Evolutionary conservation across 2,888 invertebrate species (phyloP), one percentile per base, ranked within the genome.

Genomic region (Melinopterus prodromus): DNA sequence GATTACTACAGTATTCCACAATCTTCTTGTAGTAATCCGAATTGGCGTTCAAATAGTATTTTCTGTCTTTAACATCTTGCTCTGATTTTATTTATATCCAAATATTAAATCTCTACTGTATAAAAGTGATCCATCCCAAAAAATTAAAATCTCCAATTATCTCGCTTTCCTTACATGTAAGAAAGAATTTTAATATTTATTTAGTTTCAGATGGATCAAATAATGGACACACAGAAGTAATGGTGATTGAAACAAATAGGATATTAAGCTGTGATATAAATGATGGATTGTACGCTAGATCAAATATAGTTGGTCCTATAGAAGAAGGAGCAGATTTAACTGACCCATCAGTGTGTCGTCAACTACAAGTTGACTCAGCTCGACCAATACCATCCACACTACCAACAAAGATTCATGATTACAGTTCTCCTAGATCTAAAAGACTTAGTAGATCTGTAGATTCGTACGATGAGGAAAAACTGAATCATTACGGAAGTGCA

Each of bases 321-420:
- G 89, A 89, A 84, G 86, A 87, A 86, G 89, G 89, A 36, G 87
- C 88, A 35, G 89, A 89, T 84, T 85, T 81, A 15, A 76, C 76
- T 7, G 79, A 81, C 69, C 77, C 79, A 9, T 71, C 71, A 26
- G 71, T 71, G 38, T 76, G 71, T 15, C 12, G 70, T 16, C 77
- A 77, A 70, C 26, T 71, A 53, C 36, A 78, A 35, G 37, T 71
- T 70, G 80, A 72, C 16, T 14, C 9, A 26, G 74, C 70, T 15
- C n/a, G 38, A 35, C 77, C 69, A 16, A 78, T 69, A 71, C 71
- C 9, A 69, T 72, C 9, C 38, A 80, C n/a, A 75, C 70, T 53
- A 53, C 53, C 53, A 12, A 9, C 53, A 53, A 53, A 53, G 53
- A 53, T 53, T 53, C 53, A 53, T 7, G 53, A 53, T 9, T 53